phyloP scores from a whole-genome alignment of 2,113 vertebrate species.

The Ochotona curzoniae region DNA sequence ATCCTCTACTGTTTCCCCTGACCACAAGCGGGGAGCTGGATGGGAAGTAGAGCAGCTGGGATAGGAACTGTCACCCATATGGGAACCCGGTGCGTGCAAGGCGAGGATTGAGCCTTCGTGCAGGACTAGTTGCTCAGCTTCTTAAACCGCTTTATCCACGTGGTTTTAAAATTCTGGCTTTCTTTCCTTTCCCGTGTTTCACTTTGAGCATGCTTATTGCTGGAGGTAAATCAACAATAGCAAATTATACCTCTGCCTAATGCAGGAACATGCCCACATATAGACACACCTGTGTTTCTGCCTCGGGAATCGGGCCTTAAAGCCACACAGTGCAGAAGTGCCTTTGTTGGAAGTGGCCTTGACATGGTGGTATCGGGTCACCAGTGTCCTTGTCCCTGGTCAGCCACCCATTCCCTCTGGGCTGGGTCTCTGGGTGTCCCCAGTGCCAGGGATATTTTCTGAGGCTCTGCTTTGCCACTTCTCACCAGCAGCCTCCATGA shows the following conservation, averaged over 20 bases:
- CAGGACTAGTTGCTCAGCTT: background rate
- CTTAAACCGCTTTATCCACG: background rate
- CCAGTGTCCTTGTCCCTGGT: background rate
- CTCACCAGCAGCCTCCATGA: background rate
- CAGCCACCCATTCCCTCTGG: no score
- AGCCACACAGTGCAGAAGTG: background rate
- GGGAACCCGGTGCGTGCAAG: no score
- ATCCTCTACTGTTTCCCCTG: no score
- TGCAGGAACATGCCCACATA: no score
- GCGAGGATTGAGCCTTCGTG: no score
- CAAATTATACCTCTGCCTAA: background rate
- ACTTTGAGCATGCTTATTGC: background rate
- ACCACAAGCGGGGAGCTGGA: no score
- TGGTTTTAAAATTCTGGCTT: background rate
- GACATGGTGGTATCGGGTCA: no score
- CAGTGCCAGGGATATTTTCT: background rate
- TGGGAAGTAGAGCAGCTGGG: no score
- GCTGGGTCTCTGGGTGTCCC: background rate
- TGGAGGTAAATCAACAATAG: background rate
- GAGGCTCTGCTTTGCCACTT: background rate
- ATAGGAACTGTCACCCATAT: no score
- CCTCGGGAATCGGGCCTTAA: background rate
- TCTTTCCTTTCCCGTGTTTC: constrained; percentile 23
- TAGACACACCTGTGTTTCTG: no score
- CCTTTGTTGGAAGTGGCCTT: background rate